phyloP scores from a whole-genome alignment of 2,888 invertebrate species.

The Gastracanthus pulcherrimus region DNA sequence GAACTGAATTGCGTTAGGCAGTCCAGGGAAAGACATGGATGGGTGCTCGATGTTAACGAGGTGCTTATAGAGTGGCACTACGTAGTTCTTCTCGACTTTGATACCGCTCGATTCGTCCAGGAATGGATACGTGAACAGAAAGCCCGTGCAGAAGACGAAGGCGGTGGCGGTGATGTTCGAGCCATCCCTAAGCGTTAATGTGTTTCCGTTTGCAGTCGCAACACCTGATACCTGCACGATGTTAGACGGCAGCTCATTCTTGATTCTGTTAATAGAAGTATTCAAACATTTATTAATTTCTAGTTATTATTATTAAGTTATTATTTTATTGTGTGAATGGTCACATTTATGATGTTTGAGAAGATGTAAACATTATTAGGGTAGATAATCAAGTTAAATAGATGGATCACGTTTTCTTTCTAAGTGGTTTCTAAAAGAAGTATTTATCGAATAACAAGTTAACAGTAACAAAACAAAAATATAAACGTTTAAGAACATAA shows the following conservation, averaged over 20 bases:
- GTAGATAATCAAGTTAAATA: too few relatives aligned
- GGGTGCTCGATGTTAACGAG: constrained; percentile 23
- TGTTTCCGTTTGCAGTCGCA: not conserved
- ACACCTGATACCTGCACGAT: constrained; percentile 7
- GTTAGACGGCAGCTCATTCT: not conserved
- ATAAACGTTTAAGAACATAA: too few relatives aligned
- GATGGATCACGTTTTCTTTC: too few relatives aligned
- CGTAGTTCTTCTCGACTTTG: constrained; percentile 7
- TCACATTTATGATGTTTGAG: too few relatives aligned
- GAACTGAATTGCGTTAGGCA: constrained; percentile 82
- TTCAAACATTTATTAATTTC: too few relatives aligned
- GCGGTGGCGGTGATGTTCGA: not conserved
- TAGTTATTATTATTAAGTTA: too few relatives aligned
- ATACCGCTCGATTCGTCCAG: not conserved
- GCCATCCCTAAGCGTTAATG: not conserved
- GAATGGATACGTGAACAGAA: not conserved
- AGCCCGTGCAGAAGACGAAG: constrained; percentile 32
- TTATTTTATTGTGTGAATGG: too few relatives aligned
- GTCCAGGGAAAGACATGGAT: not conserved
- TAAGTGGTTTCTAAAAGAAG: too few relatives aligned
- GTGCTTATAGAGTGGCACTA: constrained; percentile 13
- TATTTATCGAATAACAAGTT: too few relatives aligned
- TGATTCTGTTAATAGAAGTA: too few relatives aligned
- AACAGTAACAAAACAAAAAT: too few relatives aligned
- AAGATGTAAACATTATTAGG: too few relatives aligned